Evolutionary conservation across 1,140 invertebrate genomes (phyloP), one percentile per base, ranked within the genome.

Genomic region (Pollicipes pollicipes): DNA sequence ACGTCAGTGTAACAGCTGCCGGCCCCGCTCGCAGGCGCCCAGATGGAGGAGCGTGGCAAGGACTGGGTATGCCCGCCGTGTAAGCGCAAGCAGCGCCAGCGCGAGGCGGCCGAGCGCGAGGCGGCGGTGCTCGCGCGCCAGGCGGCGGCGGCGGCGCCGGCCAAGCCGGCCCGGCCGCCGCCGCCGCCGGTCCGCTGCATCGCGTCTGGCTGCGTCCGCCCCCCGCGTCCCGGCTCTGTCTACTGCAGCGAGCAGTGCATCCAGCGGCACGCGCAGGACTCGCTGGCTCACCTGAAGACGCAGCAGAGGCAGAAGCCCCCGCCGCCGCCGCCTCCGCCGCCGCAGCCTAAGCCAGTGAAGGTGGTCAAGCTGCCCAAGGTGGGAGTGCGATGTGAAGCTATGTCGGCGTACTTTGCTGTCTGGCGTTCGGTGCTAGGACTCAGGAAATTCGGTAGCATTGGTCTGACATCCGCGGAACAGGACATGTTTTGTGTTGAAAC

Each of bases 31-130:
- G 72, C 78, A 82, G 86, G 86, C 26, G 85, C 89, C 76, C 87
- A 91, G 79, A 94, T 96, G 90, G 94, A 97, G 79, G 84, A 88
- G 68, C 85, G 90, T 73, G 89, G 91, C 4, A 85, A 89, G 72
- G 91, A 95, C 76, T 97, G 94, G 91, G 86, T 88, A 71, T 97
- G 94, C 81, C 88, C 92, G 0, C 88, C 88, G 75, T 97, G 93
- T 74, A 75, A 73, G 73, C 66, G 72, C 6, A 30, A 27, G 30
- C 16, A 29, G 58, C 29, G 28, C 66, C 71, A 74, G 58, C 30
- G 28, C 17, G 66, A 30, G 8, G 66, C 66, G 30, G 69, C 69
- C 28, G 58, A 69, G 27, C 58, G 37, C 26, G 31, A 70, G 63
- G 70, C 31, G 37, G 71, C 69, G 13, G 37, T n/a, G 13, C n/a